Conservation (phyloP, 1,140 invertebrate genomes). For the Drosophila busckii region DNA sequence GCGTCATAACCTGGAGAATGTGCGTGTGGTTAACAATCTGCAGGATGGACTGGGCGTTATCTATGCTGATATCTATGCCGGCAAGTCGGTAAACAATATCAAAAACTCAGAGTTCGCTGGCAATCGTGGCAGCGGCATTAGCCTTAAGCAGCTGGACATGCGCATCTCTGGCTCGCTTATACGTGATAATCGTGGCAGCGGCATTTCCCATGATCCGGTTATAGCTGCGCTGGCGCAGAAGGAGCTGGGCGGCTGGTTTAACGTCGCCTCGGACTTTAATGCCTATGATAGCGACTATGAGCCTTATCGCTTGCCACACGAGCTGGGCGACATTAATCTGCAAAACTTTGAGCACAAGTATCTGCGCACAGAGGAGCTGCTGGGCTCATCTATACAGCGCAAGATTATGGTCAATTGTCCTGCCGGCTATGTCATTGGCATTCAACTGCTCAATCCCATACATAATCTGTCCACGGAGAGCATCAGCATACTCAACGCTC, state of each 20-base stretch:
- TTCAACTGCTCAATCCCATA: constrained; percentile 92
- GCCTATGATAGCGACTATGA: constrained; percentile 84
- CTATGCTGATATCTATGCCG: constrained; percentile 92
- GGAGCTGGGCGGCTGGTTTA: constrained; percentile 95
- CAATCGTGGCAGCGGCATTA: constrained; percentile 93
- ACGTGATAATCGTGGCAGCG: constrained; percentile 91
- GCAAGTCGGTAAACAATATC: constrained; percentile 90
- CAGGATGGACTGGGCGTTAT: constrained; percentile 93
- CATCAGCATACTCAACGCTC: constrained; percentile 88
- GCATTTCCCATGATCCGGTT: constrained; percentile 95
- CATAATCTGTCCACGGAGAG: constrained; percentile 91
- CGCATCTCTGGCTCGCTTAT: constrained; percentile 87
- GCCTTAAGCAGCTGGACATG: constrained; percentile 92
- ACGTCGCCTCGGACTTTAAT: constrained; percentile 83
- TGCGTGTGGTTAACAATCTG: constrained; percentile 89
- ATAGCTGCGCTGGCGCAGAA: constrained; percentile 90
- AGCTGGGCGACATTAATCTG: constrained; percentile 83
- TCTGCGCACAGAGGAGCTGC: constrained; percentile 85
- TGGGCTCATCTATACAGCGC: constrained; percentile 81
- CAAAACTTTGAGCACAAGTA: constrained; percentile 88
- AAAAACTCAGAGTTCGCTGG: constrained; percentile 92
- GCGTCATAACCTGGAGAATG: constrained; percentile 91
- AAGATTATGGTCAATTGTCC: constrained; percentile 83
- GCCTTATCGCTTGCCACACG: constrained; percentile 84
- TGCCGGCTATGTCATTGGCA: constrained; percentile 88